Evolutionary conservation across 2,113 vertebrate species (phyloP).

Genomic region (Micronycteris hirsuta): DNA sequence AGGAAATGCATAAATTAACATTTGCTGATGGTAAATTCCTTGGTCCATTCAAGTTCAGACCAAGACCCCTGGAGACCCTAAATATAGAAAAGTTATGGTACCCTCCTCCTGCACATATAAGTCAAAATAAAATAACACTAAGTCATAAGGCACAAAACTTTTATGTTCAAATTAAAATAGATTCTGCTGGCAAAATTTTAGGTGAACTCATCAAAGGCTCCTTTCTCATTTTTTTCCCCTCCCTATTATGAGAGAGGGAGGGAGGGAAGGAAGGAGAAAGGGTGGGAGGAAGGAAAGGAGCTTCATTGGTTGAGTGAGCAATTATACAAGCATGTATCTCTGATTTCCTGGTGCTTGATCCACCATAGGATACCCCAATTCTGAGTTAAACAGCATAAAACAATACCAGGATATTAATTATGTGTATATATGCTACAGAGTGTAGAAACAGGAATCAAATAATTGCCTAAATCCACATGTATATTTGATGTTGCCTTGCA

Average conservation of each 20-base stretch:
- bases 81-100: background rate
- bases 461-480: background rate
- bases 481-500: background rate
- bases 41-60: conserved; percentile 11
- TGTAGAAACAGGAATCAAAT: background rate
- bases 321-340: background rate
- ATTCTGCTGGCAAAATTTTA: background rate
- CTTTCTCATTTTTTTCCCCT: background rate
- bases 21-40: background rate
- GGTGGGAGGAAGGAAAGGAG: background rate
- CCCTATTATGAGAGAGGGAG: background rate
- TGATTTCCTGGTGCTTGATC: background rate
- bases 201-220: background rate
- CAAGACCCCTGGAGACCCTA: background rate
- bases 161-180: conserved; percentile 20
- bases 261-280: no score
- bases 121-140: background rate
- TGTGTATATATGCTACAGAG: background rate
- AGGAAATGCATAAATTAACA: background rate
- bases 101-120: background rate
- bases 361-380: background rate
- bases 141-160: background rate
- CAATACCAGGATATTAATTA: conserved; percentile 26
- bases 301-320: background rate
- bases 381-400: background rate